Evolutionary conservation across 2,888 invertebrate genomes (phyloP).

Genomic region (Ornithoptera priamus): DNA sequence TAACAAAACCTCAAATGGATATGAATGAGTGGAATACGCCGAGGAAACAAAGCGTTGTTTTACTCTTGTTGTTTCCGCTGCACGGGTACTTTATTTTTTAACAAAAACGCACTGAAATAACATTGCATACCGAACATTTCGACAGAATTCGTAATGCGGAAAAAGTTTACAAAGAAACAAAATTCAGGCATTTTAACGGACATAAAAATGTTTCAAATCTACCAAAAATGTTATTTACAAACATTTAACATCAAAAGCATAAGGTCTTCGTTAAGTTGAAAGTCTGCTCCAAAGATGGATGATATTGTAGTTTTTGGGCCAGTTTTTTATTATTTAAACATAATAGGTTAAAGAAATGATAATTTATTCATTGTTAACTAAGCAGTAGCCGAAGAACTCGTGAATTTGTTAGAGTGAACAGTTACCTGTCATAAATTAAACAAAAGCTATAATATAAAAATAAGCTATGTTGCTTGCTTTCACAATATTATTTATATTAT

Average conservation of each 20-base stretch:
- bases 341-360: too few relatives aligned
- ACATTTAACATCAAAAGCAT: neutral
- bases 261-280: too few relatives aligned
- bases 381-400: too few relatives aligned
- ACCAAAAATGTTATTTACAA: neutral
- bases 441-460: too few relatives aligned
- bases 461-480: too few relatives aligned
- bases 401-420: too few relatives aligned
- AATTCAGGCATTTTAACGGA: neutral
- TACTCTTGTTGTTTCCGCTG: constrained; percentile 12
- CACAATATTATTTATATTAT: too few relatives aligned
- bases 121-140: constrained; percentile 4
- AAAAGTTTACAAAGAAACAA: neutral
- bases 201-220: neutral
- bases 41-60: constrained; percentile 25
- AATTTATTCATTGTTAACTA: too few relatives aligned
- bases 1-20: constrained; percentile 23
- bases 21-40: constrained; percentile 17
- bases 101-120: constrained; percentile 10
- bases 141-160: neutral
- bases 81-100: constrained; percentile 15
- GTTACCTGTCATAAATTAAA: too few relatives aligned
- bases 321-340: too few relatives aligned
- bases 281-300: too few relatives aligned
- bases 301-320: too few relatives aligned